Percentiles rank a stretch among this genome's conserved stretches.
Evolutionary conservation across 2,113 vertebrate genomes (phyloP).

Genomic region (Peromyscus polionotus): DNA sequence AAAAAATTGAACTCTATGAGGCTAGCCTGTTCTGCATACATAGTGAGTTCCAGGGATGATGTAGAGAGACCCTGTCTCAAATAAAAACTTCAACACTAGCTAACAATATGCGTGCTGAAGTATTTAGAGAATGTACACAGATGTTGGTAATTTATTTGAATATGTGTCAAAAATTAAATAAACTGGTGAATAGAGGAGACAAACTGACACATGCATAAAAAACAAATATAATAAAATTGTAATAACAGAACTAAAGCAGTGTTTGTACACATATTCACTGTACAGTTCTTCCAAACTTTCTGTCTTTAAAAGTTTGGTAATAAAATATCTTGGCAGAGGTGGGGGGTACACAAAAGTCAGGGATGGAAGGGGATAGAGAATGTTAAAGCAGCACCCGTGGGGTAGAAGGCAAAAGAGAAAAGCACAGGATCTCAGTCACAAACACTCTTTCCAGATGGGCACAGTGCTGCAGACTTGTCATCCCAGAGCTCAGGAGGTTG

Average conservation of each 20-base stretch:
- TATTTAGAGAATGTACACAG: not conserved
- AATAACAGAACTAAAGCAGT: not conserved
- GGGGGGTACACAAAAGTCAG: not conserved
- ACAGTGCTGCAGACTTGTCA: not conserved
- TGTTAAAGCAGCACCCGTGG: not conserved
- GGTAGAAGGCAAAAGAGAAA: not conserved
- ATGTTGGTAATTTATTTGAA: slow-evolving; percentile 32
- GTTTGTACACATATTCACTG: not conserved
- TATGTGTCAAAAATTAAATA: slow-evolving; percentile 48
- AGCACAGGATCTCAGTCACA: not conserved
- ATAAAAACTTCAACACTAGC: slow-evolving; percentile 2
- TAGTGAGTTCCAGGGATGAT: not conserved
- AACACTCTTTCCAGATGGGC: not conserved
- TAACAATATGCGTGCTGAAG: slow-evolving; percentile 20
- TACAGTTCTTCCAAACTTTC: slow-evolving; percentile 23
- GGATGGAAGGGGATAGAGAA: not conserved
- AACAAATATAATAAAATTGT: not conserved
- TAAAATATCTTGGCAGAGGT: not conserved
- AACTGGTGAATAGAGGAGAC: not conserved
- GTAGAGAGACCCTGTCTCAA: not conserved
- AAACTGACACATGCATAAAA: not conserved
- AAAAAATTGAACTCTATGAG: not conserved
- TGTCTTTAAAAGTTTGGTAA: slow-evolving; percentile 31
- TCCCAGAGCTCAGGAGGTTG: not conserved
- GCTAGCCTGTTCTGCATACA: not conserved